Conservation (phyloP, 2,113 vertebrate genomes). For the Cheirogaleus medius region DNA sequence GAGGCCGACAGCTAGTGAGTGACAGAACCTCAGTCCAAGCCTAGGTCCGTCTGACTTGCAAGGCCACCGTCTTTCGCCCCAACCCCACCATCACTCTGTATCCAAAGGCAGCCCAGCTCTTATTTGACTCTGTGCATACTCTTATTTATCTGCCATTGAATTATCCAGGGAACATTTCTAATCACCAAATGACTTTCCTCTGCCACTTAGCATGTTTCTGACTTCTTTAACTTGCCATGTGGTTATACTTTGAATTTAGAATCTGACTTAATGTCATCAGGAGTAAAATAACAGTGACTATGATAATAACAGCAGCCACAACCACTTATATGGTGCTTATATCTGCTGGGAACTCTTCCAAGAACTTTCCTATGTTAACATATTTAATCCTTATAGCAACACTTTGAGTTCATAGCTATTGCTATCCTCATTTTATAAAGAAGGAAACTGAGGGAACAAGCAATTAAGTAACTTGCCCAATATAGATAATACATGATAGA, state of each 20-base stretch:
- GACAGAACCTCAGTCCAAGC: neutral
- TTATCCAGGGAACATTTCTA: neutral
- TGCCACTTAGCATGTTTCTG: neutral
- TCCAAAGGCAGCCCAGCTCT: neutral
- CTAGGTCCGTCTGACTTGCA: neutral
- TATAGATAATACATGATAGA: neutral
- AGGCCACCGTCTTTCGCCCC: neutral
- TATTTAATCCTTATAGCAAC: neutral
- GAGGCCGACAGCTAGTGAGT: neutral
- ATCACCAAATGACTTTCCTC: neutral
- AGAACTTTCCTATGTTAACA: neutral
- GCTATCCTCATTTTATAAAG: neutral
- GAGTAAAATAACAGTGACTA: neutral
- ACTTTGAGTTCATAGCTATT: neutral
- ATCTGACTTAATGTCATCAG: neutral
- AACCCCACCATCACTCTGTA: neutral
- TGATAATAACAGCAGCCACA: neutral
- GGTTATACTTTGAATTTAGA: neutral
- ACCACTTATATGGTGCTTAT: neutral
- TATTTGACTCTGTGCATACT: neutral
- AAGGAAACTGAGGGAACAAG: neutral
- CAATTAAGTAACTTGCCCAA: neutral
- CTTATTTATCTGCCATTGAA: neutral
- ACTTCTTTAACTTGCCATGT: neutral
- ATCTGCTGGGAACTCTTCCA: neutral